These are phyloP conservation scores for Stegophylla sp. DNA, from an alignment of 2,888 invertebrate species.

Conservation along the genomic window DNA sequence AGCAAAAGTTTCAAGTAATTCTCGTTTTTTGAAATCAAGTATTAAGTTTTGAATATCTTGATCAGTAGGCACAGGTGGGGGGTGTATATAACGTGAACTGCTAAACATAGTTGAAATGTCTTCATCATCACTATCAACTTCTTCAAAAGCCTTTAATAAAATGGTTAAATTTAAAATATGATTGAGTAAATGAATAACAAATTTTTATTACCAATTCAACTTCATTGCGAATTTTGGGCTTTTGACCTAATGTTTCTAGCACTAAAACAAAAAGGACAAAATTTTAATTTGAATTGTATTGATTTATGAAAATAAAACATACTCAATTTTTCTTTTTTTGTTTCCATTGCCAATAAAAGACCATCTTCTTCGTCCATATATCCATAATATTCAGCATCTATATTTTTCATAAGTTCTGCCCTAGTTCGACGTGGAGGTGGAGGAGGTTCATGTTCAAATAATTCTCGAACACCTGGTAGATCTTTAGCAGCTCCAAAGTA, in stretches of 20 bases:
- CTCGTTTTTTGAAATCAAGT: slow-evolving; percentile 87
- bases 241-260: slow-evolving; percentile 45
- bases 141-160: slow-evolving; percentile 64
- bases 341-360: slow-evolving; percentile 85
- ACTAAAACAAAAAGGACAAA: slow-evolving; percentile 5
- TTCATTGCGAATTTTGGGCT: slow-evolving; percentile 9
- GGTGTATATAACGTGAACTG: slow-evolving; percentile 71
- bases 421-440: slow-evolving; percentile 88
- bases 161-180: slow-evolving; percentile 6
- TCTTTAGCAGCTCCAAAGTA: slow-evolving; percentile 99
- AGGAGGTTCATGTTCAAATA: slow-evolving; percentile 96
- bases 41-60: slow-evolving; percentile 93
- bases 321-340: slow-evolving; percentile 74
- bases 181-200: not conserved
- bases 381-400: slow-evolving; percentile 99
- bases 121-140: slow-evolving; percentile 61
- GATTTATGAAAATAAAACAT: slow-evolving; percentile 55
- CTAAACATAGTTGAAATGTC: slow-evolving; percentile 63
- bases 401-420: slow-evolving; percentile 95
- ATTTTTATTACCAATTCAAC: slow-evolving; percentile 30
- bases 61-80: slow-evolving; percentile 84
- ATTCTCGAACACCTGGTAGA: slow-evolving; percentile 94
- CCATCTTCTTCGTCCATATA: slow-evolving; percentile 99
- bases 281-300: too few species aligned
- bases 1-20: slow-evolving; percentile 84